Conservation (phyloP, 2,113 vertebrate genomes). For the Nansenia antarctica region DNA sequence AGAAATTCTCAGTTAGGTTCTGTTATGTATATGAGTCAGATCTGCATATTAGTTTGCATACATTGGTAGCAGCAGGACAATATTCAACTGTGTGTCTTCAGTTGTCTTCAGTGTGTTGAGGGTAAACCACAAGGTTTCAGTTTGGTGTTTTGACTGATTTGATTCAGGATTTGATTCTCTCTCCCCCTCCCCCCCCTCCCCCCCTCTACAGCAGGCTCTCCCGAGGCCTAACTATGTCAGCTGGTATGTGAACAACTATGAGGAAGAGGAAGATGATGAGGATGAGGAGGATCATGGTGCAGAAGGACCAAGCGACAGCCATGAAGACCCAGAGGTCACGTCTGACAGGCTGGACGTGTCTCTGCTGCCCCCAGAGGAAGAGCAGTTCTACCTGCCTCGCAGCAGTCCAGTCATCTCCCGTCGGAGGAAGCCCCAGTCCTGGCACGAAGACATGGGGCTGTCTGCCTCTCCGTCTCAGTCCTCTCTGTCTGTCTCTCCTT, state of each 20-base stretch:
- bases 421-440: slow-evolving; percentile 19
- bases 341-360: not conserved
- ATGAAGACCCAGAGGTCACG: not conserved
- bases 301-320: not conserved
- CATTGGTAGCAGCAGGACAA: not conserved
- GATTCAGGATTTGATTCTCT: not conserved
- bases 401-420: slow-evolving; percentile 65
- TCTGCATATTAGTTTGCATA: not conserved
- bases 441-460: slow-evolving; percentile 3
- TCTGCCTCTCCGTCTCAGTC: not conserved
- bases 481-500: not conserved
- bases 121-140: no score
- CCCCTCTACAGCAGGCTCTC: not conserved
- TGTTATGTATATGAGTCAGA: no score
- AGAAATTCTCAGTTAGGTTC: no score
- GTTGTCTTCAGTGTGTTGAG: not conserved
- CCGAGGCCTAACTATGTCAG: not conserved
- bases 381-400: slow-evolving; percentile 37
- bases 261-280: not conserved
- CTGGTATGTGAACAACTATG: not conserved
- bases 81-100: not conserved
- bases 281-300: not conserved
- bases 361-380: not conserved
- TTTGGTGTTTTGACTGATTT: not conserved
- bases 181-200: not conserved